Percentiles rank a stretch among this genome's conserved stretches.
These are phyloP conservation scores for Premnoplex brunnescens DNA, from an alignment of 2,797 vertebrate species.

Conservation along the genomic window DNA sequence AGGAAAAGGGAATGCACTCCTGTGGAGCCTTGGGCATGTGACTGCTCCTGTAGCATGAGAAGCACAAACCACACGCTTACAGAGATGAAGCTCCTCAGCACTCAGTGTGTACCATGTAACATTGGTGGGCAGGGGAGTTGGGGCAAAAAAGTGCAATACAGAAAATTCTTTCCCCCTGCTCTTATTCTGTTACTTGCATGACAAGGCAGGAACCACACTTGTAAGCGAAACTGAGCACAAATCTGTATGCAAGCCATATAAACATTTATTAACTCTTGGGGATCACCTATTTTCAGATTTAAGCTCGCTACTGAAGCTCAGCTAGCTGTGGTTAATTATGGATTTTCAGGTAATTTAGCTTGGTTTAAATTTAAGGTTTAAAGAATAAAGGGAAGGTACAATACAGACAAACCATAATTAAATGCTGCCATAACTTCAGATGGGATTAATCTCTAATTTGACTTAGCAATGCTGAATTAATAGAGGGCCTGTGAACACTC, in stretches of 20 bases:
- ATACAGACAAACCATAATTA: background rate
- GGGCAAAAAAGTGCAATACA: background rate
- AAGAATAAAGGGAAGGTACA: background rate
- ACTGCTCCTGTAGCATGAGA: rapidly evolving
- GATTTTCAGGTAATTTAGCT: slow-evolving; percentile 6
- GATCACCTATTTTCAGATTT: background rate
- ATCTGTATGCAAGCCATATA: background rate
- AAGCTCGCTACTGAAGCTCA: background rate
- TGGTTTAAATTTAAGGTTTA: slow-evolving; percentile 3
- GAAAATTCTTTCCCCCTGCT: background rate
- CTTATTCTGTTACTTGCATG: background rate
- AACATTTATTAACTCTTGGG: background rate
- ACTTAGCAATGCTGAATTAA: background rate
- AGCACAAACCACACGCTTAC: background rate
- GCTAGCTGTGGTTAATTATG: background rate
- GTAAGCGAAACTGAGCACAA: background rate
- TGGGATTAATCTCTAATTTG: background rate
- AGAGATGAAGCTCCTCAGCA: background rate
- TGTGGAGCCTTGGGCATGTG: too few relatives aligned
- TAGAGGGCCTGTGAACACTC: background rate
- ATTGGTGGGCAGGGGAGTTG: background rate
- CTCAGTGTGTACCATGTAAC: background rate
- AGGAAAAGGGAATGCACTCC: background rate
- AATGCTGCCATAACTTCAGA: background rate
- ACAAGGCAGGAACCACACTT: background rate